These are phyloP conservation scores for Oikopleura dioica DNA, from an alignment of 23 tunicate species.

Conservation along the genomic window DNA sequence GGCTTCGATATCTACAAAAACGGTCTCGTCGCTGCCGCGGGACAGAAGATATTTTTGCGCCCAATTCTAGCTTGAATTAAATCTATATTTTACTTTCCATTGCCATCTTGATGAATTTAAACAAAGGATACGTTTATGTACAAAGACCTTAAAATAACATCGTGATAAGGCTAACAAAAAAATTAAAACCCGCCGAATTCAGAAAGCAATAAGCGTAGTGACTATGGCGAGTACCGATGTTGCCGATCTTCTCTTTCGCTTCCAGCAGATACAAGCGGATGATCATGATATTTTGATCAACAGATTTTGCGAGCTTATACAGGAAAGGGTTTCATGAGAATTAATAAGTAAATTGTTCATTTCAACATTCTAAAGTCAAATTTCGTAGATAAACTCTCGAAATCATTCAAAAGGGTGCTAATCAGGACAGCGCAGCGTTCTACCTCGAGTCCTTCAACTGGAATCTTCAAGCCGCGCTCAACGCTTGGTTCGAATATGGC, in stretches of 20 bases:
- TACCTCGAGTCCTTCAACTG: slow-evolving; percentile 9
- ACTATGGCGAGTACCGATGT: background rate
- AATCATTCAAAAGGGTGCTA: too few species aligned
- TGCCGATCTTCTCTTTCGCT: background rate
- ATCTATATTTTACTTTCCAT: background rate
- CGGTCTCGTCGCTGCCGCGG: slow-evolving; percentile 3
- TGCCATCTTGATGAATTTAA: background rate
- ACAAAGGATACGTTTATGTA: too few species aligned
- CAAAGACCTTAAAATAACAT: too few species aligned
- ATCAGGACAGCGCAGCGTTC: background rate
- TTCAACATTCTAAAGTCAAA: too few species aligned
- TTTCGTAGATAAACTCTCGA: too few species aligned
- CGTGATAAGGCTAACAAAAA: background rate
- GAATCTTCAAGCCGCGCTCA: background rate
- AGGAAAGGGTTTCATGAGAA: too few species aligned
- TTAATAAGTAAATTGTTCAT: too few species aligned
- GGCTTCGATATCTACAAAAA: background rate
- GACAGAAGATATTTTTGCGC: background rate
- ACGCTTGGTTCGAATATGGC: slow-evolving; percentile 6
- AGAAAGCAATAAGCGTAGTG: background rate
- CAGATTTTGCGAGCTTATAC: background rate
- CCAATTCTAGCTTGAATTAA: background rate
- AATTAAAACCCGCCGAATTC: background rate
- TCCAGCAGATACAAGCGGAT: background rate
- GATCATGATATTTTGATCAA: background rate